Evolutionary conservation across 2,888 invertebrate species (phyloP), one percentile per base, ranked within the genome.

Genomic region (Acronicta psi): DNA sequence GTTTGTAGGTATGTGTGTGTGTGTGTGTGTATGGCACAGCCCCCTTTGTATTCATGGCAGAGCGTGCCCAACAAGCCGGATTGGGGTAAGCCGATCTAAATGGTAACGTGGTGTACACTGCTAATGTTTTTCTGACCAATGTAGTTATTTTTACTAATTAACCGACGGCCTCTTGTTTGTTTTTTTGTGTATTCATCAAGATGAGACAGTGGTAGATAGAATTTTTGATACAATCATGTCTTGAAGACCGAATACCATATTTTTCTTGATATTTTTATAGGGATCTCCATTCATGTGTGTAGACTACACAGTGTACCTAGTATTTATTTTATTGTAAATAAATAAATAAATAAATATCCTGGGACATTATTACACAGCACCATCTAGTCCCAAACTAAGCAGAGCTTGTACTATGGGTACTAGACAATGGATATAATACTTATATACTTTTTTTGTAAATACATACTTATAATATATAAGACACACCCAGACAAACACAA

Each of bases 11-110:
- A 56, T 56, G 75, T 60, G 59, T 45, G 42, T 66, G 45, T 63
- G 55, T 47, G 58, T n/a, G n/a, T n/a, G n/a, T n/a, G 52, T 51
- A 52, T 52, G 53, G 68, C 55, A 64, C 45, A 37, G 40, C 43
- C 51, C 52, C 59, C 64, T 83, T 82, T 80, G 80, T 83, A 82
- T 83, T 82, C 80, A 80, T 73, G 45, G 61, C 79, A 53, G 69
- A 68, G 40, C 59, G 51, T 64, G 64, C 70, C 61, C 57, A 75
- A 77, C 72, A 74, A 73, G 76, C 76, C 70, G 68, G 72, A 65
- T 75, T 66, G 61, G 72, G 75, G 74, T 81, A 77, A 79, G 72
- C 75, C 75, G 75, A 71, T 73, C 73, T 79, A 79, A 81, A 76
- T 77, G 77, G 73, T 72, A 69, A 60, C 57, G 65, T 54, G 43